Conservation (phyloP, 2,113 vertebrate species). For the Ictalurus punctatus region DNA sequence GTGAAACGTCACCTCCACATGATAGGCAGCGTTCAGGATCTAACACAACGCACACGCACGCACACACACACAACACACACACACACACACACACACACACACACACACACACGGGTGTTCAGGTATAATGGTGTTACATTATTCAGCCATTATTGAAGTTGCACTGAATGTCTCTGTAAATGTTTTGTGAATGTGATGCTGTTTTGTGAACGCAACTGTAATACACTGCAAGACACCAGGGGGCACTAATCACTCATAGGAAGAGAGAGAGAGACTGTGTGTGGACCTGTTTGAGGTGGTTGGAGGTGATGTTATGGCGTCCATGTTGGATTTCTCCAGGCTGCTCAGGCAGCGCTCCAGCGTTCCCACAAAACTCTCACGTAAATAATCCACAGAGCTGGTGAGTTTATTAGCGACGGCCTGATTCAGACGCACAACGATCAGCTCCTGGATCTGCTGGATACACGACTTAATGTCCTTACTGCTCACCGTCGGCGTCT, state of each 20-base stretch:
- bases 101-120: not conserved
- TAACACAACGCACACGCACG: slow-evolving; percentile 61
- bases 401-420: slow-evolving; percentile 95
- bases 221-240: not conserved
- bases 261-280: not conserved
- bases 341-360: slow-evolving; percentile 92
- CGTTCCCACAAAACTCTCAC: slow-evolving; percentile 96
- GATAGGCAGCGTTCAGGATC: slow-evolving; percentile 97
- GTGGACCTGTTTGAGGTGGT: slow-evolving; percentile 93
- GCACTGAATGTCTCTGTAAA: not conserved
- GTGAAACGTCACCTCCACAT: slow-evolving; percentile 97
- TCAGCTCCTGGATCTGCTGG: slow-evolving; percentile 94
- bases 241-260: not conserved
- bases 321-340: slow-evolving; percentile 87
- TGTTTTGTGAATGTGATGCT: not conserved
- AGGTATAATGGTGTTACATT: not conserved
- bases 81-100: slow-evolving; percentile 26
- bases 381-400: slow-evolving; percentile 93
- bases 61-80: slow-evolving; percentile 13
- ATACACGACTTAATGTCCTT: slow-evolving; percentile 94
- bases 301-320: slow-evolving; percentile 85
- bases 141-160: not conserved
- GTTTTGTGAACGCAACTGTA: not conserved
- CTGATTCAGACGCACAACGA: slow-evolving; percentile 89
- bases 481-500: slow-evolving; percentile 86